Evolutionary conservation across 2,797 vertebrate genomes (phyloP).

Genomic region (Myotis myotis): DNA sequence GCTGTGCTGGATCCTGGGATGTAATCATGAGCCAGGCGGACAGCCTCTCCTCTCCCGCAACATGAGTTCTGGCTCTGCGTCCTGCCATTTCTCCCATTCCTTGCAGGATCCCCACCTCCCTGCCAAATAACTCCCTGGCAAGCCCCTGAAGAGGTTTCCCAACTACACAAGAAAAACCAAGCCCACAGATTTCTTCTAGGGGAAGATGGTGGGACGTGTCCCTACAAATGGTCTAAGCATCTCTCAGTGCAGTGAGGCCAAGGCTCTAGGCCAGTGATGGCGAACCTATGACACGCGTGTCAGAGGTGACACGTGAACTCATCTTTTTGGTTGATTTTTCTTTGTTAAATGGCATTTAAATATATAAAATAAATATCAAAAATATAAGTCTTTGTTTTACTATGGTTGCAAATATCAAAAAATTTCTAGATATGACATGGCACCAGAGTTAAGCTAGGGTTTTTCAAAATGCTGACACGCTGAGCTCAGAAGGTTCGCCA

Average conservation of each 20-base stretch:
- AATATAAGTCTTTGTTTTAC: too few relatives aligned
- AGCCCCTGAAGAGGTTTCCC: not conserved
- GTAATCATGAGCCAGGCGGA: not conserved
- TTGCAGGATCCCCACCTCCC: not conserved
- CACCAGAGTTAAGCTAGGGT: too few relatives aligned
- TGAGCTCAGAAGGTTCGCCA: too few relatives aligned
- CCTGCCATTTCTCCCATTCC: not conserved
- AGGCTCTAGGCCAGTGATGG: not conserved
- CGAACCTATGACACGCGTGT: too few relatives aligned
- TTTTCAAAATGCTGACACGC: too few relatives aligned
- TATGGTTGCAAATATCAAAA: too few relatives aligned
- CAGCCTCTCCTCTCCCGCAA: not conserved
- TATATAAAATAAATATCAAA: too few relatives aligned
- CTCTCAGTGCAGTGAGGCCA: not conserved
- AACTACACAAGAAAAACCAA: not conserved
- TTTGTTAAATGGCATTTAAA: too few relatives aligned
- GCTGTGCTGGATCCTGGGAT: not conserved
- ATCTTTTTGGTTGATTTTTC: too few relatives aligned
- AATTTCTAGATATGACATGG: too few relatives aligned
- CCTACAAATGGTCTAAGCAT: not conserved
- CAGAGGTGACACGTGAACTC: too few relatives aligned
- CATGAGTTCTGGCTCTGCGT: not conserved
- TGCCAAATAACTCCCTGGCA: not conserved
- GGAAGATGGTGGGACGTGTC: not conserved
- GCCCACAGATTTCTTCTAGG: not conserved